A percentile compares a stretch with the other conserved stretches of the same genome.
Conservation (phyloP, 2,888 invertebrate genomes). For the Sesamia inferens region DNA sequence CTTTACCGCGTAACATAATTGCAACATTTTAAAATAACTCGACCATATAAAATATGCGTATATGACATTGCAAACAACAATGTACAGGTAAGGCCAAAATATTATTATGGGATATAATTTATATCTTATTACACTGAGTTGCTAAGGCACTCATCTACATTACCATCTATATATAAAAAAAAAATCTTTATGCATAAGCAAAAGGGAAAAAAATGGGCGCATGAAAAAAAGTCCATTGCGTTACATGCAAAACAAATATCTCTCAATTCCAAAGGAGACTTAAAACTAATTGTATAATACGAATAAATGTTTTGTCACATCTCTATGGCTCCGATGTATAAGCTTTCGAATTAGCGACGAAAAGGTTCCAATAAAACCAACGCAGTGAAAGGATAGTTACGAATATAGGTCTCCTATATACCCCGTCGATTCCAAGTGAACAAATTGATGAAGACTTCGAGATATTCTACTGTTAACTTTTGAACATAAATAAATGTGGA, state of each 20-base stretch:
- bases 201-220: conserved; percentile 70
- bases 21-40: conserved; percentile 69
- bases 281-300: conserved; percentile 85
- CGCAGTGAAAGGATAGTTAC: conserved; percentile 23
- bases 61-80: conserved; percentile 68
- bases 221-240: conserved; percentile 79
- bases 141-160: conserved; percentile 89
- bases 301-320: conserved; percentile 87
- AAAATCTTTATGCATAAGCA: conserved; percentile 81
- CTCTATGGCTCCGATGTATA: conserved; percentile 80
- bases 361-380: conserved; percentile 47
- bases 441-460: conserved; percentile 24
- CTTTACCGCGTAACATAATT: conserved; percentile 70
- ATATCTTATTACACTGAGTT: conserved; percentile 86
- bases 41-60: conserved; percentile 71
- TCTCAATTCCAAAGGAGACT: conserved; percentile 87
- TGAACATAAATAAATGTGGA: conserved; percentile 36
- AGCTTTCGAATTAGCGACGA: conserved; percentile 71
- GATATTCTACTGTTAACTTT: background rate
- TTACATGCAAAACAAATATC: conserved; percentile 83
- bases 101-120: conserved; percentile 72
- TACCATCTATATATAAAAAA: conserved; percentile 83
- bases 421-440: conserved; percentile 40
- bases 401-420: conserved; percentile 28
- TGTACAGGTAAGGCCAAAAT: conserved; percentile 70